Conservation (phyloP, 2,113 vertebrate species). For the Erythrocercus mccallii region DNA sequence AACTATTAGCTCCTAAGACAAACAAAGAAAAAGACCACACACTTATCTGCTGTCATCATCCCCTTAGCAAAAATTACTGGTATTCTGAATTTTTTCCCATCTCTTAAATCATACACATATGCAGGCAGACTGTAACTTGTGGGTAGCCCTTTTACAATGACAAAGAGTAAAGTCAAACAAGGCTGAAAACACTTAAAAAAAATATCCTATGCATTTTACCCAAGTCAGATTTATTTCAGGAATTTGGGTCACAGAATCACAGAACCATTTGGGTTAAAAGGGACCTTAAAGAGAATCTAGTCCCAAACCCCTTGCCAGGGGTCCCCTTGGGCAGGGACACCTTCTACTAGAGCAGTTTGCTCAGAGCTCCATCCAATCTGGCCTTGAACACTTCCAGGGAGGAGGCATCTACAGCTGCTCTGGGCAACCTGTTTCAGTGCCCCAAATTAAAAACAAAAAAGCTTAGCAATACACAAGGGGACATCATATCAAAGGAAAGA, state of each 20-base stretch:
- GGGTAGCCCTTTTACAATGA: background rate
- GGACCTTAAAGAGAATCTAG: background rate
- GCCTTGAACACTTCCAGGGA: background rate
- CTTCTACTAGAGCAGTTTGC: background rate
- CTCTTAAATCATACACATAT: background rate
- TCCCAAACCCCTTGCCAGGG: background rate
- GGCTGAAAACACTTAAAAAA: background rate
- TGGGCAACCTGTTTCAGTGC: background rate
- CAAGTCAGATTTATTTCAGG: background rate
- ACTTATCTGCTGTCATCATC: background rate
- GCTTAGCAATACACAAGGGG: background rate
- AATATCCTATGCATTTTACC: background rate
- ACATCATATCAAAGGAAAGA: background rate
- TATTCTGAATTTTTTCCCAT: background rate
- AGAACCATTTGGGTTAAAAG: background rate
- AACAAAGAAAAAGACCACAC: background rate
- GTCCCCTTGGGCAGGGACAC: background rate
- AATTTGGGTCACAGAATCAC: background rate
- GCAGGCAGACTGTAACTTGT: background rate
- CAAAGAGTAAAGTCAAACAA: background rate
- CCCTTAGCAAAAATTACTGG: background rate
- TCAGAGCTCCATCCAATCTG: background rate
- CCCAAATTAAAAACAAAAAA: background rate
- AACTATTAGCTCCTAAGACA: background rate
- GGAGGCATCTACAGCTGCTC: background rate